Evolutionary conservation across 2,113 vertebrate species (phyloP).

Genomic region (Emydura subglobosa): DNA sequence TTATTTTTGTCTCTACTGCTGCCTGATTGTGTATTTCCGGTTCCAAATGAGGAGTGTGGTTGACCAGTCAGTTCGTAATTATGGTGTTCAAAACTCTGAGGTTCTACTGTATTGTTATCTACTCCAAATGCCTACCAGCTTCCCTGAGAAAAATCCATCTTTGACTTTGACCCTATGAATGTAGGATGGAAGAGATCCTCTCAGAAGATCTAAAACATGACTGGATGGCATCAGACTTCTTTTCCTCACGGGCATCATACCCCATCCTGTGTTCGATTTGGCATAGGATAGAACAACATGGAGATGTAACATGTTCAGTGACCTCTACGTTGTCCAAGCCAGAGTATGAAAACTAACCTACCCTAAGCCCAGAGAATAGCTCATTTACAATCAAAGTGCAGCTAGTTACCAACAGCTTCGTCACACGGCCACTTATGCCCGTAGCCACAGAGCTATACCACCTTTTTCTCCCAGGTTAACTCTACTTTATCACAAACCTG

Average conservation of each 20-base stretch:
- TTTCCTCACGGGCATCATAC: not conserved
- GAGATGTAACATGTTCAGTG: not conserved
- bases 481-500: not conserved
- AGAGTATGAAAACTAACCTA: not conserved
- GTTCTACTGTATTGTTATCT: not conserved
- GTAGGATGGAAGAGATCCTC: not conserved
- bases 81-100: no score
- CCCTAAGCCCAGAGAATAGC: not conserved
- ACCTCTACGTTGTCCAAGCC: not conserved
- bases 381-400: not conserved
- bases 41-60: no score
- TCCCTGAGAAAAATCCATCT: not conserved
- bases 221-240: not conserved
- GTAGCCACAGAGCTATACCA: not conserved
- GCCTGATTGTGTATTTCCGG: no score
- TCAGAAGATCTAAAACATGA: not conserved
- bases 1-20: no score
- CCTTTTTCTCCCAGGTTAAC: not conserved
- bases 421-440: not conserved
- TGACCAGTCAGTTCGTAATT: no score
- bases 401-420: not conserved
- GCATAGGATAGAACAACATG: not conserved
- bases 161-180: not conserved
- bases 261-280: not conserved
- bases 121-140: not conserved